Percentiles rank a stretch among this genome's conserved stretches.
Evolutionary conservation across 2,797 vertebrate genomes (phyloP).

Genomic region (Poeciliopsis infans): DNA sequence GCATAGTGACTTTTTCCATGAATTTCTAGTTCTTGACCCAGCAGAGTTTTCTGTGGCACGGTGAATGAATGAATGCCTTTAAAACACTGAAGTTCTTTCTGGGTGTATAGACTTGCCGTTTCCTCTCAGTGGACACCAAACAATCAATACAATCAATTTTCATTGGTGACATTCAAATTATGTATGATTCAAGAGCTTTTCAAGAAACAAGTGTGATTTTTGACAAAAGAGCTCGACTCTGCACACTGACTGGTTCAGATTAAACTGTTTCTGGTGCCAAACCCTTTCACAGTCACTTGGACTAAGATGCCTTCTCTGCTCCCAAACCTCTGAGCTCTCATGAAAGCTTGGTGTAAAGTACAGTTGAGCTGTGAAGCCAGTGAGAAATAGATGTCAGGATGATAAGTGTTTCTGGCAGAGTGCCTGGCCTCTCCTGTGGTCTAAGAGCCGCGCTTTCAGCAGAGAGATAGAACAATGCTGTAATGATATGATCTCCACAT

Average conservation of each 20-base stretch:
- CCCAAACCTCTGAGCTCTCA: conserved; percentile 35
- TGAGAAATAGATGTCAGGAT: conserved; percentile 62
- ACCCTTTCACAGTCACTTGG: conserved; percentile 24
- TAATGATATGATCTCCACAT: conserved; percentile 46
- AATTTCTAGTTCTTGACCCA: background rate
- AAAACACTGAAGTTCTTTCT: background rate
- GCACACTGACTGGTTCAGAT: background rate
- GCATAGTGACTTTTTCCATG: background rate
- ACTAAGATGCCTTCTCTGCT: conserved; percentile 30
- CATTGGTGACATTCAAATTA: background rate
- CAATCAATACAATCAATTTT: background rate
- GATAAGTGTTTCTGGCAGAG: conserved; percentile 70
- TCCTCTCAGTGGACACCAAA: background rate
- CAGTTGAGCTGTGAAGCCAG: conserved; percentile 63
- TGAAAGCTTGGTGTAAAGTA: conserved; percentile 39
- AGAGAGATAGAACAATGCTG: conserved; percentile 41
- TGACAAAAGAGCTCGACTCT: conserved; percentile 4
- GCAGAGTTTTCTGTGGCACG: background rate
- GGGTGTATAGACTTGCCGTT: background rate
- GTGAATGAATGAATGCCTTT: background rate
- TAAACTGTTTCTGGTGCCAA: conserved; percentile 19
- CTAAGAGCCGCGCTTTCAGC: conserved; percentile 48
- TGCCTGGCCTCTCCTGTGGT: conserved; percentile 63
- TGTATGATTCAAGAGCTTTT: background rate
- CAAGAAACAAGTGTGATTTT: background rate